phyloP scores from a whole-genome alignment of 2,888 invertebrate species.

The Crematogaster levior region DNA sequence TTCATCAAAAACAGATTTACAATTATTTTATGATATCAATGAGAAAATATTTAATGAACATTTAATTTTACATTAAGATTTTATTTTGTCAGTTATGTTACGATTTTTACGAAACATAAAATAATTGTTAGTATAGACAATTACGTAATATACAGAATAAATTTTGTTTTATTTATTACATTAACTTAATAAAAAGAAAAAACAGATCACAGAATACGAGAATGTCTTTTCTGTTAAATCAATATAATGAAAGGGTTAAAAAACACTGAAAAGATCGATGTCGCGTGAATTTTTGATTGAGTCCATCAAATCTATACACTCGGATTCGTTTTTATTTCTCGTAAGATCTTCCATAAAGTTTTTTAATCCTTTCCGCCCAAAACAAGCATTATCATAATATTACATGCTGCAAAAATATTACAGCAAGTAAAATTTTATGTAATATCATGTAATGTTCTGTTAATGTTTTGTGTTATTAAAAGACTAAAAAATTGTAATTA shows the following conservation, averaged over 20 bases:
- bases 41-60: not conserved
- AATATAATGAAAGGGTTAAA: slow-evolving; percentile 27
- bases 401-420: not conserved
- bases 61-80: not conserved
- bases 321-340: slow-evolving; percentile 27
- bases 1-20: not conserved
- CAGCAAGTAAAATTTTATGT: not conserved
- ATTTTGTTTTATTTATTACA: not conserved
- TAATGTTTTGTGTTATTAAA: not conserved
- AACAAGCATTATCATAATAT: slow-evolving; percentile 4
- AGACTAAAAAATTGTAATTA: not conserved
- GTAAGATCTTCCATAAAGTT: not conserved
- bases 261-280: slow-evolving; percentile 40
- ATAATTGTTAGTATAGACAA: not conserved
- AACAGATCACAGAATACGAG: not conserved
- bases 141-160: not conserved
- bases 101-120: not conserved
- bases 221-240: slow-evolving; percentile 4
- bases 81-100: not conserved
- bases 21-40: not conserved
- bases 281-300: slow-evolving; percentile 41
- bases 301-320: slow-evolving; percentile 32
- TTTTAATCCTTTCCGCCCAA: not conserved
- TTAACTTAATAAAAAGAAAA: not conserved
- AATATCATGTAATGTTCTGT: not conserved